Base-by-base conservation (phyloP, 92 coral and sea anemone genomes). In the Heteractis magnifica region DNA sequence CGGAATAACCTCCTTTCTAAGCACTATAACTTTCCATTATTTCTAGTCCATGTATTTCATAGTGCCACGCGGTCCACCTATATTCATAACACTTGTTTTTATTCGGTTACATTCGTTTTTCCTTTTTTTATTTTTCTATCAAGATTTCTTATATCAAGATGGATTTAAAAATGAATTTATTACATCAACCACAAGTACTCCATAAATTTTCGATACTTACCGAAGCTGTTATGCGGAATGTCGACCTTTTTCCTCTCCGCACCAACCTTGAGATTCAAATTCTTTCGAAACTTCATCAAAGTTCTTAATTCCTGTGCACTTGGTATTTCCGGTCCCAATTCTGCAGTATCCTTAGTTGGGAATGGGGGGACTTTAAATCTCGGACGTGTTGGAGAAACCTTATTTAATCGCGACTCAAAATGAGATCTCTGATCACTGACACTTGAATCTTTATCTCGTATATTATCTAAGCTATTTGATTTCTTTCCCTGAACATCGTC, bases 221-320 rank as follows among this genome's bases (percentile, higher is more conserved):
- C 92, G 3, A 76, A n/a, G 15, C 74, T 80, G 52, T 78, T 51
- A 14, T 72, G 86, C 3, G 85, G 91, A 52, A 75, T 85, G 75
- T 85, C 82, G 76, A 85, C 78, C 52, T 77, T 89, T 79, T 88
- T 88, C 88, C 56, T 51, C 8, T 64, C 83, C 51, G 53, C 78
- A n/a, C 79, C 64, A 65, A 64, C 50, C 76, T 80, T 56, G 3
- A 55, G 49, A 6, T 20, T 51, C 76, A 55, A 82, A 21, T 53
- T 60, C 16, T 79, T 78, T 70, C 77, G 72, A 72, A 76, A 79
- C 34, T 51, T 79, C 81, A 62, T 26, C 84, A 79, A 41, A 5
- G 81, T 44, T 21, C 20, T 60, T 20, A 79, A 73, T 23, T 85
- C 88, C 50, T 85, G 78, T 4, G 58, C 20, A 58, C 88, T 73